Percentiles rank a stretch among this genome's conserved stretches.
Evolutionary conservation across 2,888 invertebrate genomes (phyloP).

Genomic region (Lasioglossum morio): DNA sequence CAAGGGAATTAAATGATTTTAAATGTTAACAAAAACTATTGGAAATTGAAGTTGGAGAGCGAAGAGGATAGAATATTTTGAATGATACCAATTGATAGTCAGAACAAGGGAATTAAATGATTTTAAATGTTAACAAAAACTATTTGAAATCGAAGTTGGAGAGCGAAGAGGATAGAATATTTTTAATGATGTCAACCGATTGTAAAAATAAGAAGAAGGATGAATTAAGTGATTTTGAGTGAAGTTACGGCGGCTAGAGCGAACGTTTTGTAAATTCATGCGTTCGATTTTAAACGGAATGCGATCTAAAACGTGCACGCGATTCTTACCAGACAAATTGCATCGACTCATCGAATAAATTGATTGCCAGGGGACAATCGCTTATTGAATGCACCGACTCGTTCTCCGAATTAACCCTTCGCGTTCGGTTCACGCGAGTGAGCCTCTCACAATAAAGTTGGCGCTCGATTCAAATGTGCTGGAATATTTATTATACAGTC

Average conservation of each 20-base stretch:
- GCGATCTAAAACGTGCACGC: not conserved
- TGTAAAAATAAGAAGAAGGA: not conserved
- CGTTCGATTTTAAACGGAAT: not conserved
- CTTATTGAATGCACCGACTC: not conserved
- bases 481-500: not conserved
- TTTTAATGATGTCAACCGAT: not conserved
- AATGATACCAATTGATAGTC: no score
- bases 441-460: not conserved
- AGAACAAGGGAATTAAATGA: not conserved
- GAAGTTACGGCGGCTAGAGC: not conserved
- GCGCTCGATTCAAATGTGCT: not conserved
- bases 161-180: not conserved
- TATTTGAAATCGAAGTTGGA: not conserved
- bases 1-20: not conserved
- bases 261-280: not conserved
- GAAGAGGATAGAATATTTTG: no score
- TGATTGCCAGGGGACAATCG: not conserved
- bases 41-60: no score
- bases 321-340: slow-evolving; percentile 12
- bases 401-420: slow-evolving; percentile 14
- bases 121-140: no score
- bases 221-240: not conserved
- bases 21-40: no score
- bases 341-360: slow-evolving; percentile 11
- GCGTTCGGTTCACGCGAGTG: slow-evolving; percentile 9